Percentiles rank a stretch among this genome's conserved stretches.
Evolutionary conservation across 2,113 vertebrate genomes (phyloP).

Genomic region (Oncorhynchus gorbuscha): DNA sequence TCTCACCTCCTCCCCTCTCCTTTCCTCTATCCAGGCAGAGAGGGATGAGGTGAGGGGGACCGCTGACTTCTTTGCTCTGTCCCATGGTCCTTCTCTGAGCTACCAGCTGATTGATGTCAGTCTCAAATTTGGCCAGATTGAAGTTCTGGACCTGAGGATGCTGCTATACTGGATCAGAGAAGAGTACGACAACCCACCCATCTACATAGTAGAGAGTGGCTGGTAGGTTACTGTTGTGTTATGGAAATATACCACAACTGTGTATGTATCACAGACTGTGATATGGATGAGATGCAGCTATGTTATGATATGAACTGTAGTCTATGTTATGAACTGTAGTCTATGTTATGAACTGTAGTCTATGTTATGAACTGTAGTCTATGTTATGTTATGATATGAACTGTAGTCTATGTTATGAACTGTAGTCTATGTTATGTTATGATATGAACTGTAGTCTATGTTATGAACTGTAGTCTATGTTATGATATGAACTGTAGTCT

Average conservation of each 20-base stretch:
- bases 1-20: no score
- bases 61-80: slow-evolving; percentile 95
- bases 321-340: no score
- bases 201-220: slow-evolving; percentile 97
- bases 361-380: not conserved
- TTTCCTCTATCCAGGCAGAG: slow-evolving; percentile 64
- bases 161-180: slow-evolving; percentile 90
- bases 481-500: no score
- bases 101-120: slow-evolving; percentile 88
- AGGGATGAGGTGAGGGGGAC: slow-evolving; percentile 81
- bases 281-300: no score
- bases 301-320: no score
- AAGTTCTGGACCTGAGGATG: slow-evolving; percentile 88
- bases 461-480: no score
- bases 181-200: slow-evolving; percentile 87
- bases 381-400: no score
- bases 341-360: not conserved
- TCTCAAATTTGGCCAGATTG: slow-evolving; percentile 88
- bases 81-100: slow-evolving; percentile 89
- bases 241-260: no score
- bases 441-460: no score
- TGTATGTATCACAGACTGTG: no score
- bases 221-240: slow-evolving; percentile 71
- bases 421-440: no score
- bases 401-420: no score